Evolutionary conservation across 2,888 invertebrate species (phyloP), one percentile per base, ranked within the genome.

Genomic region (Morpho achilles): DNA sequence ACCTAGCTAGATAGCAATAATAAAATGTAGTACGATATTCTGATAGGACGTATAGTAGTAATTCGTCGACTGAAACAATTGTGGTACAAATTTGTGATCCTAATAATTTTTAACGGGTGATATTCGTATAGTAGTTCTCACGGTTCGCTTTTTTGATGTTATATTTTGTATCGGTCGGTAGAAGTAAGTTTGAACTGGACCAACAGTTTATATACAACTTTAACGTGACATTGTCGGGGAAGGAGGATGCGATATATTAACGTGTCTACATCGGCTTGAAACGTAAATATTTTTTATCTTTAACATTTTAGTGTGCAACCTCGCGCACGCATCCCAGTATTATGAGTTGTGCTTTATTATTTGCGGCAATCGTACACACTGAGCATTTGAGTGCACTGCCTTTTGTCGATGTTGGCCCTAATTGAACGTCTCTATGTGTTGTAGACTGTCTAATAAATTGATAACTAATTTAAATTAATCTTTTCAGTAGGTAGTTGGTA

Each of bases 1-100:
- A 77, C 72, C 75, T 80, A 80, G 74, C 70, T 81, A 80, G 68
- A 77, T 80, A 83, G 74, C 75, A 79, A 75, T 77, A 80, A 72
- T 80, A 79, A 79, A 80, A 80, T 82, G 77, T 79, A 78, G 72
- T 73, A 73, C 72, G 66, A 73, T 72, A 69, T 71, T 75, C 62
- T 65, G 65, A 75, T 65, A 67, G 70, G 71, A 71, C 72, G 75
- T 73, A 75, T 76, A 75, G 67, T 76, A 72, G 67, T 71, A 73
- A 73, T 73, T 67, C 56, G 62, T 61, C 64, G 47, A 45, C 51
- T 44, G 10, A n/a, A 54, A 56, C 54, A 40, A 10, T 56, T 46
- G 50, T 42, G 32, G 44, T 51, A 8, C 40, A 42, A 44, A 56
- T 53, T 41, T 22, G 50, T 58, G 45, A 60, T 55, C 46, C 45